Conservation (phyloP, 2,888 invertebrate species). For the Phania funesta region DNA sequence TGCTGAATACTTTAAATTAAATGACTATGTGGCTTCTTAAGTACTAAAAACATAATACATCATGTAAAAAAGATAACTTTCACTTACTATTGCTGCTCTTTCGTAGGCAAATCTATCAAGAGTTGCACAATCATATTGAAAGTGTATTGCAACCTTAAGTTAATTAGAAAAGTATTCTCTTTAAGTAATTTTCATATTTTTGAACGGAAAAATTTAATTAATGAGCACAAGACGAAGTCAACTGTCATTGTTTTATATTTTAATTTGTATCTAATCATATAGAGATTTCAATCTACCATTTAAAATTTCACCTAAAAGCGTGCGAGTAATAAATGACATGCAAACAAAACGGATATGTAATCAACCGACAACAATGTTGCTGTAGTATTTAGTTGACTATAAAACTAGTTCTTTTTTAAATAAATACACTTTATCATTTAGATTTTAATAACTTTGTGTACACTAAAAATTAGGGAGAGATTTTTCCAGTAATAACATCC, state of each 20-base stretch:
- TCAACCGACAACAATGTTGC: slow-evolving; percentile 41
- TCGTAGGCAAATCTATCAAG: no score
- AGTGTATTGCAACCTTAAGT: no score
- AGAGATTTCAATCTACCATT: slow-evolving; percentile 44
- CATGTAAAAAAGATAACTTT: no score
- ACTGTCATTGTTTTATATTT: not conserved
- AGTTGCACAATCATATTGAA: no score
- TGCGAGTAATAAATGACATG: slow-evolving; percentile 53
- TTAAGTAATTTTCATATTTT: no score
- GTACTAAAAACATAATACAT: no score
- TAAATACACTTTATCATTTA: slow-evolving; percentile 34
- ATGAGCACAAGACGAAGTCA: not conserved
- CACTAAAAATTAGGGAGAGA: not conserved
- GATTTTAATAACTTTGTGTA: slow-evolving; percentile 21
- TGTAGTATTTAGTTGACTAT: slow-evolving; percentile 26
- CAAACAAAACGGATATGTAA: slow-evolving; percentile 58
- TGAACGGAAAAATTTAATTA: no score
- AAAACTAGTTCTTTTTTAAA: slow-evolving; percentile 13
- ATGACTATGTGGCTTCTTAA: no score
- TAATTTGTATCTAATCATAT: slow-evolving; percentile 41
- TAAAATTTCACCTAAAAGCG: not conserved
- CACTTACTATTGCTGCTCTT: no score
- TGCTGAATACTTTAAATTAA: no score
- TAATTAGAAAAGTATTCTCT: no score
- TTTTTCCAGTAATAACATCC: not conserved